These are phyloP conservation scores for Furnarius figulus DNA, from an alignment of 2,113 vertebrate genomes.

Conservation along the genomic window DNA sequence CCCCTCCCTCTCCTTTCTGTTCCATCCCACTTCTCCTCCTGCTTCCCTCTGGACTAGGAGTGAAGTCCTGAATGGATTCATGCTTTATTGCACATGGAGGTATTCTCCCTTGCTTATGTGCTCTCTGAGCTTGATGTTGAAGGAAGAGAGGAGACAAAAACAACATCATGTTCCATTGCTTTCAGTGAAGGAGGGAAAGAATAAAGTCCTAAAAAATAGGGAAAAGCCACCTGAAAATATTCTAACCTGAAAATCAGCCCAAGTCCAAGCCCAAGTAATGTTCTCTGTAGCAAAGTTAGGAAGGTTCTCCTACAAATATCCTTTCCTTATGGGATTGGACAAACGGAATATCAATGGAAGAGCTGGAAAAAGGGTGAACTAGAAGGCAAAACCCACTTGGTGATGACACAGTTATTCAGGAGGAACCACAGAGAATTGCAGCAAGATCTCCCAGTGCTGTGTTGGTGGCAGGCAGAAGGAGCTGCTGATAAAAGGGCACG, in stretches of 20 bases:
- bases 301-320: background rate
- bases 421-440: background rate
- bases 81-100: background rate
- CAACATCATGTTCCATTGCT: background rate
- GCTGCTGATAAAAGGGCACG: background rate
- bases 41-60: background rate
- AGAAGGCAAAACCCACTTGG: background rate
- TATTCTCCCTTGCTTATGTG: background rate
- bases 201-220: background rate
- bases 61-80: background rate
- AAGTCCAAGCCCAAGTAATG: rapidly evolving
- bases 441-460: background rate
- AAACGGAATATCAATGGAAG: background rate
- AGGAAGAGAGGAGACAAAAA: background rate
- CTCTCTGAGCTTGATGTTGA: background rate
- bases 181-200: background rate
- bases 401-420: background rate
- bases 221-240: background rate
- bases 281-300: background rate
- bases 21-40: background rate
- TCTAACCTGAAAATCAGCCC: background rate
- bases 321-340: rapidly evolving
- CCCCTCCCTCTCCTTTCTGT: background rate
- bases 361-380: background rate
- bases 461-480: background rate